Base-by-base conservation (phyloP, 2,797 vertebrate species). In the Toxotes lorentzi region DNA sequence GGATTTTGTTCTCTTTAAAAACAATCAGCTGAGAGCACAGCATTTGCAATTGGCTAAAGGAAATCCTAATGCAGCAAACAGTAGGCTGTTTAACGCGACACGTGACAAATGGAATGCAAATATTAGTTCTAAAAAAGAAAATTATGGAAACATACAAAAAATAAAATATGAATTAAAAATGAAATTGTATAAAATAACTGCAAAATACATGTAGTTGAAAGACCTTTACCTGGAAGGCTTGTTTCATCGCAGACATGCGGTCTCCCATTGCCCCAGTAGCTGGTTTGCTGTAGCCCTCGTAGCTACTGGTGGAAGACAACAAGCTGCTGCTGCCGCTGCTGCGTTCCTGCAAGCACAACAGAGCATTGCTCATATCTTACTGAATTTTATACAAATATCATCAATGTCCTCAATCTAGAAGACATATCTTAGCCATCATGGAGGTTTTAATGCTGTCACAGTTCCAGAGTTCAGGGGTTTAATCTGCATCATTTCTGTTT, bases 231-330 rank as follows among this genome's bases (percentile, higher is more conserved):
- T 99, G 97, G 88, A 99, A 99, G 78, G 98, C 98, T 82, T 97
- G 96, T 93, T 97, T 99, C 97, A 99, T 96, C 4, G 98, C 97
- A 1, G 97, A 97, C 89, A 99, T 96, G 34, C 98, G 96, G 90
- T 99, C 98, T 77, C 98, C 98, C 98, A 99, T 99, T 0, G 97
- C 98, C 38, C 98, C 98, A 0, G 95, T 94, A 41, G 96, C 89
- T 1, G 98, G 97, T 82, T 98, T 99, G 70, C 63, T 85, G 88
- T 96, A 99, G 0, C 97, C 94, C 79, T 99, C 98, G 0, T 95
- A 98, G 93, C 97, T 97, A 71, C 96, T 96, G 77, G 96, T 94
- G 62, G 96, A 94, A 2, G 93, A 82, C 92, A 94, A 66, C 87
- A 94, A 82, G 71, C 95, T 93, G 62, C 83, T 48, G 61, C 78